These are phyloP conservation scores for Gnatocerus cornutus DNA, from an alignment of 2,888 invertebrate species.

Conservation along the genomic window DNA sequence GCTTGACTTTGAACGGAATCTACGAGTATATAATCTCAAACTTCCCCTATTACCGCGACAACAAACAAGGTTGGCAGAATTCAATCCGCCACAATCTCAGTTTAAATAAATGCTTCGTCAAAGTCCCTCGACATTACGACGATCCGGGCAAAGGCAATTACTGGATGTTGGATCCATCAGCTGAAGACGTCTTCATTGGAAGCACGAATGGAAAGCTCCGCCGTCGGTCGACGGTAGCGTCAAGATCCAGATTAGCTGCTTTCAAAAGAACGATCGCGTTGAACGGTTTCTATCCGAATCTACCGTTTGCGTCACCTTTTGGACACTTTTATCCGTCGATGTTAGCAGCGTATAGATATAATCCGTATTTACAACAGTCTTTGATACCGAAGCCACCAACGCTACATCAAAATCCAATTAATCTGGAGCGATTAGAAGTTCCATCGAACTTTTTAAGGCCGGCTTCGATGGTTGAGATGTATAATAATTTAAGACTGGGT, in stretches of 20 bases:
- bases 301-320: constrained; percentile 71
- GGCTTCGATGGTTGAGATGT: constrained; percentile 60
- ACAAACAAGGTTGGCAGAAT: constrained; percentile 99
- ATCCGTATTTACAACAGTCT: constrained; percentile 73
- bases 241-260: constrained; percentile 90
- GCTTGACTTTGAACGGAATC: constrained; percentile 95
- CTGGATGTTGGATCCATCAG: constrained; percentile 98
- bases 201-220: constrained; percentile 97
- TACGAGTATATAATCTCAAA: constrained; percentile 99
- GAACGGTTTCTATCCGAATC: constrained; percentile 78
- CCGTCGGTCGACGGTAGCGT: constrained; percentile 91
- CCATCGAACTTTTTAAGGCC: constrained; percentile 57
- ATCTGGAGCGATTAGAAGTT: constrained; percentile 34
- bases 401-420: constrained; percentile 42
- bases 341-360: constrained; percentile 76
- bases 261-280: constrained; percentile 86
- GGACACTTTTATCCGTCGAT: constrained; percentile 69
- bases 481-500: constrained; percentile 60
- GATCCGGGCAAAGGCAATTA: constrained; percentile 99
- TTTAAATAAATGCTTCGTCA: constrained; percentile 98
- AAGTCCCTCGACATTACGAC: constrained; percentile 97
- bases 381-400: constrained; percentile 40
- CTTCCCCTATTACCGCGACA: constrained; percentile 98
- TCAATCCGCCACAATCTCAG: constrained; percentile 98
- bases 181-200: constrained; percentile 98